These are phyloP conservation scores for Gambusia holbrooki DNA, from an alignment of 2,113 vertebrate species.

Conservation along the genomic window DNA sequence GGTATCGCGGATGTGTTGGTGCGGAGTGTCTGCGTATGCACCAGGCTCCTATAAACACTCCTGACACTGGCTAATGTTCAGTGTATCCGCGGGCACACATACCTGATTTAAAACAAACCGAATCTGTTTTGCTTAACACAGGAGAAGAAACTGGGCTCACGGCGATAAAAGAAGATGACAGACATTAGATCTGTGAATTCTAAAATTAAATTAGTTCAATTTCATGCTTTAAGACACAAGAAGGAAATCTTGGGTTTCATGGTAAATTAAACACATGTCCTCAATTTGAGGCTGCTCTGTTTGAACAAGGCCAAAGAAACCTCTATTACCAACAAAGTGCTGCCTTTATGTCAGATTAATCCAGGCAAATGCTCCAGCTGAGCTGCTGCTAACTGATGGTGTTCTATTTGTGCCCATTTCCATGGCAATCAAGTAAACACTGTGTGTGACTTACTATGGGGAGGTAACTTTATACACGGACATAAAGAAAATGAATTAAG, in stretches of 20 bases:
- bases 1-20: slow-evolving; percentile 52
- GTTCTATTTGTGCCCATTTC: slow-evolving; percentile 57
- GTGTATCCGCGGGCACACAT: slow-evolving; percentile 56
- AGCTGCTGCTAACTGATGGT: slow-evolving; percentile 40
- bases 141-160: slow-evolving; percentile 21
- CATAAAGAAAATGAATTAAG: slow-evolving; percentile 31
- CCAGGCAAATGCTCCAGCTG: slow-evolving; percentile 31
- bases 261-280: slow-evolving; percentile 32
- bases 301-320: slow-evolving; percentile 49
- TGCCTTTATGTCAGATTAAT: slow-evolving; percentile 34
- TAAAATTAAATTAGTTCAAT: slow-evolving; percentile 9
- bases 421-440: slow-evolving; percentile 56
- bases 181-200: slow-evolving; percentile 16
- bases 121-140: slow-evolving; percentile 49
- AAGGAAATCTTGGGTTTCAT: slow-evolving; percentile 22
- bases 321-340: slow-evolving; percentile 39
- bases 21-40: slow-evolving; percentile 43
- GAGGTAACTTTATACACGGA: slow-evolving; percentile 30
- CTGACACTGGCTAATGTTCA: slow-evolving; percentile 62
- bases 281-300: slow-evolving; percentile 26
- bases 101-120: slow-evolving; percentile 46
- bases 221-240: background rate
- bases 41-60: slow-evolving; percentile 68
- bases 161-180: slow-evolving; percentile 6
- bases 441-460: slow-evolving; percentile 26